Evolutionary conservation across 2,113 vertebrate species (phyloP).

Genomic region (Rhodinocichla rosea): DNA sequence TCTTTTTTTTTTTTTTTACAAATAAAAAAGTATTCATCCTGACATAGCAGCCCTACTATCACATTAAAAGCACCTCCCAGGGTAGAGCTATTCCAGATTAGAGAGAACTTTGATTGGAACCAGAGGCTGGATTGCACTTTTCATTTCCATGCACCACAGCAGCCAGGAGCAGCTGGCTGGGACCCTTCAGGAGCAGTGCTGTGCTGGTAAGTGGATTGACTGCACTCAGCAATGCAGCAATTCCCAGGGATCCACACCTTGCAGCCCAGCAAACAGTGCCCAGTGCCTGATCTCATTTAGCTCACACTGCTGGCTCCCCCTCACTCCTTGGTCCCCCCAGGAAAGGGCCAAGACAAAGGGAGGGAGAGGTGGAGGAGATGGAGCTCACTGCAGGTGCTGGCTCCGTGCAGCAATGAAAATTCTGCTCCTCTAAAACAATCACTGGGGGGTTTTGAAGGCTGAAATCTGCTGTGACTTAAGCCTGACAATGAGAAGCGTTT

Average conservation of each 20-base stretch:
- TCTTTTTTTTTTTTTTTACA: background rate
- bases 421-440: background rate
- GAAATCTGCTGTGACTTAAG: background rate
- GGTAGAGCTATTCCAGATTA: slow-evolving; percentile 36
- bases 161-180: background rate
- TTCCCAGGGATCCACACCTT: background rate
- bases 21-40: background rate
- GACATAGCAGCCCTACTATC: background rate
- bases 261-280: background rate
- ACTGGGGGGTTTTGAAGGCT: background rate
- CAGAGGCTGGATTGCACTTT: background rate
- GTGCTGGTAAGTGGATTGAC: background rate
- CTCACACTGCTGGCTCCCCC: background rate
- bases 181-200: slow-evolving; percentile 29
- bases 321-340: background rate
- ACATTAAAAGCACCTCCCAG: background rate
- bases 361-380: background rate
- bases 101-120: slow-evolving; percentile 53
- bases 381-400: fast-evolving
- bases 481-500: background rate
- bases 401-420: background rate
- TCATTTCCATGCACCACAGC: background rate
- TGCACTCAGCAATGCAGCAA: background rate
- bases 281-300: background rate
- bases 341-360: background rate